Evolutionary conservation across 2,888 invertebrate genomes (phyloP).

Genomic region (Cheiracanthium punctorium): DNA sequence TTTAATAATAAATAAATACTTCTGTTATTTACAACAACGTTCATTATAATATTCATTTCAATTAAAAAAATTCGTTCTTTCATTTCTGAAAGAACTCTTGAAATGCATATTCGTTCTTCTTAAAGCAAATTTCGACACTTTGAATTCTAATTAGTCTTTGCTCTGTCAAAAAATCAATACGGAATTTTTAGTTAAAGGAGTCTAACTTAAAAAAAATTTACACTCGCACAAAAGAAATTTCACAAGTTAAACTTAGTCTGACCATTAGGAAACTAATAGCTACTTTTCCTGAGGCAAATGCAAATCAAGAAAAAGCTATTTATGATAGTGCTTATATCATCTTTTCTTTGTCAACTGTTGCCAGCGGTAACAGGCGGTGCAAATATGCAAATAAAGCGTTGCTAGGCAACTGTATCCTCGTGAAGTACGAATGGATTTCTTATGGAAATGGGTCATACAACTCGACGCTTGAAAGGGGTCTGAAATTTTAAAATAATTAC

Average conservation of each 20-base stretch:
- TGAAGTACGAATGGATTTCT: neutral
- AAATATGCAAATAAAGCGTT: constrained; percentile 67
- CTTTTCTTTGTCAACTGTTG: constrained; percentile 45
- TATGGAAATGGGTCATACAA: neutral
- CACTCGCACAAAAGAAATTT: neutral
- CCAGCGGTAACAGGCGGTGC: constrained; percentile 51
- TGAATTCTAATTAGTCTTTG: too few species aligned
- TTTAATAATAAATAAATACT: too few species aligned
- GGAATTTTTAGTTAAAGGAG: too few species aligned
- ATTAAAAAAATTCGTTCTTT: too few species aligned
- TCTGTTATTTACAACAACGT: too few species aligned
- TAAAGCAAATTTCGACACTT: too few species aligned
- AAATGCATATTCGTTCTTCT: too few species aligned
- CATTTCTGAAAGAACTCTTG: too few species aligned
- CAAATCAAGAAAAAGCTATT: neutral
- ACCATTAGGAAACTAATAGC: neutral
- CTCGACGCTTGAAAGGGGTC: neutral
- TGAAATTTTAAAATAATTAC: too few species aligned
- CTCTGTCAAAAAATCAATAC: too few species aligned
- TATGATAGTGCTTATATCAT: neutral
- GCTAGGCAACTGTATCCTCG: constrained; percentile 43
- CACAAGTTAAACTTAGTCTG: neutral
- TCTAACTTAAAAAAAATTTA: too few species aligned
- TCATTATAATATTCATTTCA: too few species aligned
- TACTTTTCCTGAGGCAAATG: neutral